Conservation (phyloP, 2,797 vertebrate genomes). For the Micromesistius poutassou region DNA sequence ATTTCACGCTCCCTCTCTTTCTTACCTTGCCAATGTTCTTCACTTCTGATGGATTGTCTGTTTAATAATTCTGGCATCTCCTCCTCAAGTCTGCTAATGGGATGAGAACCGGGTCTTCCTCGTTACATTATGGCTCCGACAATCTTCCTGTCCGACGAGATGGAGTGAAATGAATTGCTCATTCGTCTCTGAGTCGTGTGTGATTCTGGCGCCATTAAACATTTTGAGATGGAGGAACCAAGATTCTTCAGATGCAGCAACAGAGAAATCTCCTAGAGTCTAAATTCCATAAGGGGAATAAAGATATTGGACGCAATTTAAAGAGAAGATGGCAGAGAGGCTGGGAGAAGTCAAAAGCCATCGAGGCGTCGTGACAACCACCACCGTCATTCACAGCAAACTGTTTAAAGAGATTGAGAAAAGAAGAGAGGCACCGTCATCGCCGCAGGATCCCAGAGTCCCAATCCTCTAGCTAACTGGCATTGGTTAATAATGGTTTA, state of each 20-base stretch:
- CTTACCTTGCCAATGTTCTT: background rate
- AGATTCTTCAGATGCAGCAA: slow-evolving; percentile 23
- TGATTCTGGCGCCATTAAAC: slow-evolving; percentile 29
- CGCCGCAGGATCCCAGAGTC: background rate
- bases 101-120: slow-evolving; percentile 32
- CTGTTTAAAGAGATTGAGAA: background rate
- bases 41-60: slow-evolving; percentile 44
- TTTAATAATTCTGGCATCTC: slow-evolving; percentile 31
- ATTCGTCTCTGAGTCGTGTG: slow-evolving; percentile 29
- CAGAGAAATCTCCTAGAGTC: slow-evolving; percentile 27
- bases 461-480: background rate
- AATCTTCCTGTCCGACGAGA: slow-evolving; percentile 46
- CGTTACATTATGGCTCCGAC: slow-evolving; percentile 35
- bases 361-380: background rate
- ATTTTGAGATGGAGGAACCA: slow-evolving; percentile 27
- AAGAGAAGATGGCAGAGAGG: background rate
- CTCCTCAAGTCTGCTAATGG: slow-evolving; percentile 21
- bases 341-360: background rate
- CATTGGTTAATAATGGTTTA: slow-evolving; percentile 5
- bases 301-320: slow-evolving; percentile 10
- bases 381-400: background rate
- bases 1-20: slow-evolving; percentile 24
- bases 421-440: background rate
- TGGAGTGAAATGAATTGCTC: slow-evolving; percentile 50
- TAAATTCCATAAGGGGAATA: slow-evolving; percentile 17